A percentile compares a stretch with the other conserved stretches of the same genome.
Conservation (phyloP, 1,140 invertebrate genomes). For the Brachionus koreanus region DNA sequence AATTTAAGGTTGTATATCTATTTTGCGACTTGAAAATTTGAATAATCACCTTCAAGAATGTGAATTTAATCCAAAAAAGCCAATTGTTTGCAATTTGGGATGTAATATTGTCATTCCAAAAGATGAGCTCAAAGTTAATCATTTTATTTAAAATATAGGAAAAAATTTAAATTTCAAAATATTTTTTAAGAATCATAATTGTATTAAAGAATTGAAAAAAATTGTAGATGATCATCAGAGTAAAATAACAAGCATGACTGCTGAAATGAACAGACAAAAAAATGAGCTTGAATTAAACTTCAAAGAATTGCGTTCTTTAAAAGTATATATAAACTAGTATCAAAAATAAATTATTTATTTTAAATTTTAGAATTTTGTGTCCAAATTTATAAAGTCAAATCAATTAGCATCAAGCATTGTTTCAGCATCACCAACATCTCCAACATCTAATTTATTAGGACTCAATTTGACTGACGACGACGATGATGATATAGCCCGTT, state of each 20-base stretch:
- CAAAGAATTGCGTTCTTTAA: slow-evolving; percentile 68
- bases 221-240: slow-evolving; percentile 79
- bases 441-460: background rate
- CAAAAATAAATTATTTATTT: background rate
- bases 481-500: slow-evolving; percentile 60
- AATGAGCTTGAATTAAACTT: slow-evolving; percentile 84
- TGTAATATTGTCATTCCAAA: slow-evolving; percentile 89
- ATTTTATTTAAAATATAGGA: background rate
- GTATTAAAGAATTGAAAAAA: slow-evolving; percentile 76
- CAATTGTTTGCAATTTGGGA: slow-evolving; percentile 82
- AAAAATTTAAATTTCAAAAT: background rate
- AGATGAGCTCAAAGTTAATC: slow-evolving; percentile 74
- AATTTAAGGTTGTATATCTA: slow-evolving; percentile 69
- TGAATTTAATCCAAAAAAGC: slow-evolving; percentile 87
- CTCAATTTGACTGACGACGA: background rate
- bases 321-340: background rate
- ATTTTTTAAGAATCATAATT: slow-evolving; percentile 73
- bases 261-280: slow-evolving; percentile 81
- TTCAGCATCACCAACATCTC: background rate
- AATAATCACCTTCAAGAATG: slow-evolving; percentile 80
- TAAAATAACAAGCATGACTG: slow-evolving; percentile 56
- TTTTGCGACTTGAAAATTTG: slow-evolving; percentile 80
- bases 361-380: slow-evolving; percentile 76
- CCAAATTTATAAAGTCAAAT: slow-evolving; percentile 63
- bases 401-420: background rate